These are phyloP conservation scores for Scomber japonicus DNA, from an alignment of 2,113 vertebrate genomes.

Conservation along the genomic window DNA sequence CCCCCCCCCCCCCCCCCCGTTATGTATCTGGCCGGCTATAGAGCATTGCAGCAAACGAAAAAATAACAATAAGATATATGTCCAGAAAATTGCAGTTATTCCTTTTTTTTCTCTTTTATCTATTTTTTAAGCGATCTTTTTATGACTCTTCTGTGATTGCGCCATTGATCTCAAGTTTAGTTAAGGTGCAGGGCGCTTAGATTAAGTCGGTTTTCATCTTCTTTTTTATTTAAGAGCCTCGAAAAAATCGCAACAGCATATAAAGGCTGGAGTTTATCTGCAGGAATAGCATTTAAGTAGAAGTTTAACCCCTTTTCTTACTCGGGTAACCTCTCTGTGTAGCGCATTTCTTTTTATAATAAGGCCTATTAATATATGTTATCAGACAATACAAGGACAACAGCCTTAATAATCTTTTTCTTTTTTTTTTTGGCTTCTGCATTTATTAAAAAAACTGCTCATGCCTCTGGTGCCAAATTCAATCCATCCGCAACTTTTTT, in stretches of 20 bases:
- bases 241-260: not conserved
- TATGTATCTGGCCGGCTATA: slow-evolving; percentile 70
- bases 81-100: slow-evolving; percentile 65
- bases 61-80: slow-evolving; percentile 76
- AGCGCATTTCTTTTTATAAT: not conserved
- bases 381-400: not conserved
- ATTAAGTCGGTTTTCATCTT: not conserved
- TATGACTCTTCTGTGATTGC: slow-evolving; percentile 43
- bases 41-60: slow-evolving; percentile 69
- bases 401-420: too few species aligned
- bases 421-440: not conserved
- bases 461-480: slow-evolving; percentile 32
- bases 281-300: not conserved
- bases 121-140: slow-evolving; percentile 44
- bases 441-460: not conserved
- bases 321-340: not conserved
- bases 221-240: slow-evolving; percentile 16
- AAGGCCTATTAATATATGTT: not conserved
- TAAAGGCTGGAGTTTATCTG: not conserved
- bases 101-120: slow-evolving; percentile 6
- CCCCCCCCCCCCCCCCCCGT: slow-evolving; percentile 67
- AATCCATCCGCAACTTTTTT: slow-evolving; percentile 64
- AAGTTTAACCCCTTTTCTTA: not conserved
- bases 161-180: slow-evolving; percentile 53
- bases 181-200: slow-evolving; percentile 53